A percentile compares a stretch with the other conserved stretches of the same genome.
Conservation (phyloP, 2,888 invertebrate genomes). For the Thecophora atra region DNA sequence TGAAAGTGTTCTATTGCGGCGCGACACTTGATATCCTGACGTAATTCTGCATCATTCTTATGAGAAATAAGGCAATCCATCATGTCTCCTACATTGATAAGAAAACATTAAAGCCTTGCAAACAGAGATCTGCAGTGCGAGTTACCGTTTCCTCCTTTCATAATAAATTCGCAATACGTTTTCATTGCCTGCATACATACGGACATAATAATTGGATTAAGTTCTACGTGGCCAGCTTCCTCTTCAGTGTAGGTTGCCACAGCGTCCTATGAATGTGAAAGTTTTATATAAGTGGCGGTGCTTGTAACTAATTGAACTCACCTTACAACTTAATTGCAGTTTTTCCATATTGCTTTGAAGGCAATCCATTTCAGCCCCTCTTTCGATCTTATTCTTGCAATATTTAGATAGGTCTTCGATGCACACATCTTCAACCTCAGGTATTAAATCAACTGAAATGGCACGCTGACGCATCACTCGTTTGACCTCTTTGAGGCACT, state of each 20-base stretch:
- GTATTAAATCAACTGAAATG: constrained; percentile 89
- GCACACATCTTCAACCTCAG: constrained; percentile 92
- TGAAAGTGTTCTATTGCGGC: constrained; percentile 98
- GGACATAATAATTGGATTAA: constrained; percentile 88
- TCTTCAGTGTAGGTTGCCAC: constrained; percentile 88
- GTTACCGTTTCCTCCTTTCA: constrained; percentile 77
- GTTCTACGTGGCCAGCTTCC: constrained; percentile 85
- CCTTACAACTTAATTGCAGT: constrained; percentile 75
- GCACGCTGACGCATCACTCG: constrained; percentile 94
- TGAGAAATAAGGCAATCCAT: constrained; percentile 94
- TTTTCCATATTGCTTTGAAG: constrained; percentile 86
- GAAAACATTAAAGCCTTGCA: not conserved
- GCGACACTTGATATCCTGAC: constrained; percentile 82
- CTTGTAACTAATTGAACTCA: constrained; percentile 48
- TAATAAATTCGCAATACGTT: constrained; percentile 76
- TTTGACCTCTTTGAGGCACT: constrained; percentile 77
- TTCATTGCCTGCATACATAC: constrained; percentile 84
- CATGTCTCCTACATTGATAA: constrained; percentile 71
- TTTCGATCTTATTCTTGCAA: constrained; percentile 86
- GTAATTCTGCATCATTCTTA: constrained; percentile 86
- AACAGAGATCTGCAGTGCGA: not conserved
- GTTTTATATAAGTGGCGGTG: not conserved
- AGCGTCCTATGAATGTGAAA: constrained; percentile 61
- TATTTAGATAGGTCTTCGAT: constrained; percentile 83
- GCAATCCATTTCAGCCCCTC: constrained; percentile 92